Evolutionary conservation across 2,888 invertebrate species (phyloP).

Genomic region (Amphimallon solstitiale): DNA sequence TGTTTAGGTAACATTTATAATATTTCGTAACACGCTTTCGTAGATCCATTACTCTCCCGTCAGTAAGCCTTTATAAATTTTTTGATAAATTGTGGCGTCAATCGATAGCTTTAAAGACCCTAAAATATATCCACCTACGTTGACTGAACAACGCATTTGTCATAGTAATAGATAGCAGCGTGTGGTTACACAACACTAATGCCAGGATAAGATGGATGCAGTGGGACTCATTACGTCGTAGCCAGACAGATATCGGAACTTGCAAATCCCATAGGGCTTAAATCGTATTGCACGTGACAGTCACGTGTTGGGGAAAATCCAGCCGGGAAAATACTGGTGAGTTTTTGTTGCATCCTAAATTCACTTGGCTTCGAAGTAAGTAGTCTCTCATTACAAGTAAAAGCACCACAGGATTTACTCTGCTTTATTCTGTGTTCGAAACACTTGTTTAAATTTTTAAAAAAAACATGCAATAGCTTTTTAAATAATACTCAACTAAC

Average conservation of each 20-base stretch:
- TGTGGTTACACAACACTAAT: conserved; percentile 46
- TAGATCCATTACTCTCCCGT: conserved; percentile 8
- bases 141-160: conserved; percentile 42
- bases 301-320: conserved; percentile 33
- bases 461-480: too few species aligned
- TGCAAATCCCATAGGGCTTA: conserved; percentile 44
- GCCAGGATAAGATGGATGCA: conserved; percentile 45
- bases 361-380: neutral
- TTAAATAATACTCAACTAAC: too few species aligned
- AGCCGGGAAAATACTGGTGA: neutral
- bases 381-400: neutral
- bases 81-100: conserved; percentile 32
- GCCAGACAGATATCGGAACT: conserved; percentile 42
- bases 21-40: conserved; percentile 7
- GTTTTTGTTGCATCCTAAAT: conserved; percentile 17
- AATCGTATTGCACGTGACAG: conserved; percentile 38
- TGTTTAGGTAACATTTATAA: too few species aligned
- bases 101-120: conserved; percentile 38
- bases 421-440: neutral
- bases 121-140: conserved; percentile 31
- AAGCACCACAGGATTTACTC: conserved; percentile 4
- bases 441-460: neutral
- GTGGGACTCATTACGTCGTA: conserved; percentile 46
- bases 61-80: conserved; percentile 14
- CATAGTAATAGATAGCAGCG: conserved; percentile 47